Evolutionary conservation across 2,797 vertebrate genomes (phyloP).

Genomic region (Sphenodon punctatus): DNA sequence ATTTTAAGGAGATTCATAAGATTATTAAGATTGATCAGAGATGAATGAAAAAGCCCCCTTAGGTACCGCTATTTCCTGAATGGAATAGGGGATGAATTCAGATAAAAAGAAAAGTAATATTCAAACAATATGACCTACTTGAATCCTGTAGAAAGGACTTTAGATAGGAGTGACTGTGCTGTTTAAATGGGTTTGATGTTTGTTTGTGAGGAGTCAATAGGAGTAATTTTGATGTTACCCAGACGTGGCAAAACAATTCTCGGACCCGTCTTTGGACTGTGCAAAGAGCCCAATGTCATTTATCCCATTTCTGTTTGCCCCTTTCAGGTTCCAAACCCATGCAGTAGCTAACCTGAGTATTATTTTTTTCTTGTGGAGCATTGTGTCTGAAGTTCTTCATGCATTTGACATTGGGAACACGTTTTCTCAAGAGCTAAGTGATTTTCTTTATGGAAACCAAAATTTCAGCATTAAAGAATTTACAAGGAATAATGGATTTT

Average conservation of each 20-base stretch:
- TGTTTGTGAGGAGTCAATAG: no score
- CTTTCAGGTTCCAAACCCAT: constrained; percentile 73
- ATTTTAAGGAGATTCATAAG: not conserved
- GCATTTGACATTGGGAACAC: constrained; percentile 14
- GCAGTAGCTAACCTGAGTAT: constrained; percentile 71
- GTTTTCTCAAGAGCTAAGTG: constrained; percentile 38
- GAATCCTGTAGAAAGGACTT: no score
- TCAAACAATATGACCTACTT: no score
- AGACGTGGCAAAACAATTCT: not conserved
- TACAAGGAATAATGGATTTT: constrained; percentile 75
- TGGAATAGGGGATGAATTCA: no score
- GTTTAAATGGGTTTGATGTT: no score
- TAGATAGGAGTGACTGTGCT: no score
- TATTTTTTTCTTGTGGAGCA: constrained; percentile 74
- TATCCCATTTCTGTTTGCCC: constrained; percentile 27
- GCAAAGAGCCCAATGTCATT: not conserved
- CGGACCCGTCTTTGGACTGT: not conserved
- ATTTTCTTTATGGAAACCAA: constrained; percentile 71
- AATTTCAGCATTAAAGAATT: constrained; percentile 81
- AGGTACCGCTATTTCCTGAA: no score
- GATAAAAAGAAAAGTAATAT: no score
- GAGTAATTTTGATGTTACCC: no score
- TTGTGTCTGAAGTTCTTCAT: constrained; percentile 65
- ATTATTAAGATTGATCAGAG: no score
- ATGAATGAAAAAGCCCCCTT: no score